These are phyloP conservation scores for Drosophila trapezifrons DNA, from an alignment of 1,140 invertebrate species.

Conservation along the genomic window DNA sequence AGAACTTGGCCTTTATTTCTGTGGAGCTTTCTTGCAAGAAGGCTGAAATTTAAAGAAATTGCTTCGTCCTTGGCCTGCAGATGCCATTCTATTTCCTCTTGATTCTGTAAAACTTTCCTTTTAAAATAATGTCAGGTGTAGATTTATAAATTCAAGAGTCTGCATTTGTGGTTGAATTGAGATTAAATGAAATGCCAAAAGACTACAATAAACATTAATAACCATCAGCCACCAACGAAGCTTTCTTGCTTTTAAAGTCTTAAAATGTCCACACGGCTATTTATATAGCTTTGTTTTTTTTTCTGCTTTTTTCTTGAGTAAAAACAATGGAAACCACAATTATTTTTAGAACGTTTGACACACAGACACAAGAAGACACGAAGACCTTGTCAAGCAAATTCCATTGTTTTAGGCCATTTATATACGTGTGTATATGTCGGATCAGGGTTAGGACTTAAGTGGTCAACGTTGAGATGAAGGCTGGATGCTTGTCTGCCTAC, in stretches of 20 bases:
- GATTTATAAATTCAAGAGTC: not conserved
- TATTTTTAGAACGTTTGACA: constrained; percentile 36
- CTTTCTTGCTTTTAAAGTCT: constrained; percentile 12
- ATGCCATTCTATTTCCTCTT: not conserved
- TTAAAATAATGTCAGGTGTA: not conserved
- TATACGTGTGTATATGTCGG: not conserved
- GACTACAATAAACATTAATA: constrained; percentile 21
- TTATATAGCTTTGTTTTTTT: constrained; percentile 18
- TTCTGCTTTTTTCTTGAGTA: not conserved
- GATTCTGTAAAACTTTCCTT: not conserved
- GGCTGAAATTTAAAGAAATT: not conserved
- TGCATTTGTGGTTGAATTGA: constrained; percentile 4
- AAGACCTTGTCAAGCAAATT: constrained; percentile 21
- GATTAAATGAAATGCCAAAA: constrained; percentile 2
- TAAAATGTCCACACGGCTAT: constrained; percentile 24
- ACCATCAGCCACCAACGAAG: not conserved
- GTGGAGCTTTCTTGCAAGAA: not conserved
- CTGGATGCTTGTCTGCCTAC: not conserved
- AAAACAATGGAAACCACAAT: constrained; percentile 25
- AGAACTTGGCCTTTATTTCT: not conserved
- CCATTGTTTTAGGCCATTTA: constrained; percentile 19
- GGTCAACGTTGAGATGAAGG: constrained; percentile 2
- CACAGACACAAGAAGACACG: constrained; percentile 12
- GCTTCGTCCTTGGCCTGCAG: not conserved
- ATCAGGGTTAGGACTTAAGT: constrained; percentile 22